These are phyloP conservation scores for Tetranychus urticae DNA, from an alignment of 1,140 invertebrate species.

Conservation along the genomic window DNA sequence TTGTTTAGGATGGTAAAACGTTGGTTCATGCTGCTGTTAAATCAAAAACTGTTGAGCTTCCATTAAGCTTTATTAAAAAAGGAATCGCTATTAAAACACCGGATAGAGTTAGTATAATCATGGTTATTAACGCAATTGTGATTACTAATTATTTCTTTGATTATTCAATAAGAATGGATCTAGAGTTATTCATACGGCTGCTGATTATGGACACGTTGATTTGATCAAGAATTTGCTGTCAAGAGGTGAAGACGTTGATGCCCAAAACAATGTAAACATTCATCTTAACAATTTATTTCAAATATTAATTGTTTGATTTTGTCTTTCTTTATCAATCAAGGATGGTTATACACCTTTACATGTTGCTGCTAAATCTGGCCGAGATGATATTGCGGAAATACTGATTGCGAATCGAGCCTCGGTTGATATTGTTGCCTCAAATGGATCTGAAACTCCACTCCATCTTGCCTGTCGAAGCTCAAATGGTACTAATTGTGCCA, in stretches of 20 bases:
- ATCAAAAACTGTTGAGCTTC: slow-evolving; percentile 88
- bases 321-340: slow-evolving; percentile 24
- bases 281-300: neutral
- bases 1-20: slow-evolving; percentile 58
- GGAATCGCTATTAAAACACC: slow-evolving; percentile 99
- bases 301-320: neutral
- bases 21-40: slow-evolving; percentile 91
- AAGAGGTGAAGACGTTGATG: slow-evolving; percentile 86
- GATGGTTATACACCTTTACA: slow-evolving; percentile 96
- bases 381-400: slow-evolving; percentile 85
- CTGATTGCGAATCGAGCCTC: slow-evolving; percentile 85
- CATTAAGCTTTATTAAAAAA: slow-evolving; percentile 90
- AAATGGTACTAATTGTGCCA: slow-evolving; percentile 80
- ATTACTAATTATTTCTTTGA: neutral
- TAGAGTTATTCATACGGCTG: slow-evolving; percentile 59
- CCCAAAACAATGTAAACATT: slow-evolving; percentile 58
- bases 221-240: slow-evolving; percentile 87
- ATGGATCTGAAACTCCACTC: slow-evolving; percentile 58
- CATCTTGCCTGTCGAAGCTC: slow-evolving; percentile 80
- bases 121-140: neutral
- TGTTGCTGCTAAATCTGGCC: slow-evolving; percentile 86
- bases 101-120: slow-evolving; percentile 44
- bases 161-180: neutral
- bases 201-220: slow-evolving; percentile 74
- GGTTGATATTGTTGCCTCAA: slow-evolving; percentile 65